Conservation (phyloP, 2,797 vertebrate species). For the Chromis chromis region DNA sequence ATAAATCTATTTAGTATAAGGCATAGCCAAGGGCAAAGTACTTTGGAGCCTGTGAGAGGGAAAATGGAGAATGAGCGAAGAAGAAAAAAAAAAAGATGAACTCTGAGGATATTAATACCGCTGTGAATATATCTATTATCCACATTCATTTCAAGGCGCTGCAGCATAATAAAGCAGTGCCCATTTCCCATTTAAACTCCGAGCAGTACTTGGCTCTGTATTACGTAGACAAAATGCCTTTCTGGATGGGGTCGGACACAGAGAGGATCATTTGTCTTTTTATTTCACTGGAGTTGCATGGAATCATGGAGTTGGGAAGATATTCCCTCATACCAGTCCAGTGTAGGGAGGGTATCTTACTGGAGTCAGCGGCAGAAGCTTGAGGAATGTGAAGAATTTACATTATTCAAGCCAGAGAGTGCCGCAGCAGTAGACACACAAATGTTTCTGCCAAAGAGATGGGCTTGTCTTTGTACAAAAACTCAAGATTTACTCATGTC, state of each 20-base stretch:
- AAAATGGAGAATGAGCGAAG: conserved; percentile 78
- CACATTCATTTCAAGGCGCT: conserved; percentile 82
- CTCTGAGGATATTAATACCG: conserved; percentile 86
- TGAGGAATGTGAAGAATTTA: conserved; percentile 23
- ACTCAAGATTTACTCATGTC: background rate
- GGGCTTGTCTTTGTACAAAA: conserved; percentile 3
- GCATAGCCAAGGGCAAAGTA: conserved; percentile 87
- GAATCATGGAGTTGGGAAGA: conserved; percentile 65
- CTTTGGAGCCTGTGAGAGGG: conserved; percentile 81
- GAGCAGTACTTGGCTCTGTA: conserved; percentile 75
- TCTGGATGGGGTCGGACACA: conserved; percentile 76
- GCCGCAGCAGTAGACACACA: background rate
- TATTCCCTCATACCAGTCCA: conserved; percentile 56
- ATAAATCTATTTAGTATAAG: conserved; percentile 88
- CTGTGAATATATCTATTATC: conserved; percentile 87
- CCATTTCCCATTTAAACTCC: conserved; percentile 81
- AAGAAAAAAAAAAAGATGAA: conserved; percentile 78
- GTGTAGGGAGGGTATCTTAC: conserved; percentile 35
- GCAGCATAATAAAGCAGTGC: conserved; percentile 83
- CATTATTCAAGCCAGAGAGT: conserved; percentile 27
- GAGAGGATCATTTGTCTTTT: conserved; percentile 80
- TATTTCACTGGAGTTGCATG: conserved; percentile 69
- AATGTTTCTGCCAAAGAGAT: conserved; percentile 5
- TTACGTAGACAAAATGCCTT: conserved; percentile 79
- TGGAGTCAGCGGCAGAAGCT: conserved; percentile 45